Conservation (phyloP, 1,140 invertebrate species). For the Bombus cullumanus region DNA sequence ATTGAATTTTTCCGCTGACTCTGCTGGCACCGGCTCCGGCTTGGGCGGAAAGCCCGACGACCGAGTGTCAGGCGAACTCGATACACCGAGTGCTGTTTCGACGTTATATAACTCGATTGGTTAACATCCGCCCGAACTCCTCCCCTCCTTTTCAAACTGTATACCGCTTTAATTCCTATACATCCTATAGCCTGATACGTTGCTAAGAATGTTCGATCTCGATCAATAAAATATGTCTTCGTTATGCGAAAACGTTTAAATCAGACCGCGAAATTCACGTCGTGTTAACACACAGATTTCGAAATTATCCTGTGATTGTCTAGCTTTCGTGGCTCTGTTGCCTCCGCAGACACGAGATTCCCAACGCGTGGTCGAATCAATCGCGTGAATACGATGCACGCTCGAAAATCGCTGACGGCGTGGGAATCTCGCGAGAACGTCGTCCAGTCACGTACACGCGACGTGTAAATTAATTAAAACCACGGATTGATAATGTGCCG, state of each 20-base stretch:
- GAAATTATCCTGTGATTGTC: not conserved
- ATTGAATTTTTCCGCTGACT: constrained; percentile 52
- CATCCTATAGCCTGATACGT: not conserved
- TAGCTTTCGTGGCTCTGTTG: not conserved
- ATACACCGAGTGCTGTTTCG: constrained; percentile 32
- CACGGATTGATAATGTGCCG: not conserved
- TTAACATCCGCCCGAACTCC: constrained; percentile 18
- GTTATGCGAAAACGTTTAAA: not conserved
- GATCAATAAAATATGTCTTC: not conserved
- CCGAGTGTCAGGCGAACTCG: constrained; percentile 35
- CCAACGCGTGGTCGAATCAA: not conserved
- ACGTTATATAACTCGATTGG: constrained; percentile 38
- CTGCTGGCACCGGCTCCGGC: constrained; percentile 25
- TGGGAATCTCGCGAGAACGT: not conserved
- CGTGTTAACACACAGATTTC: not conserved
- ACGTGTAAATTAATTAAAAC: constrained; percentile 28
- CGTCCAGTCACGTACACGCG: not conserved
- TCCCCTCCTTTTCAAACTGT: not conserved
- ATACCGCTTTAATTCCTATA: not conserved
- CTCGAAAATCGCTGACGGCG: constrained; percentile 9
- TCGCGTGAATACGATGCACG: not conserved
- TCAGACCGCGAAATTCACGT: not conserved
- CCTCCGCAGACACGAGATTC: not conserved
- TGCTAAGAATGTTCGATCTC: not conserved
- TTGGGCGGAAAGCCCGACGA: not conserved